These are phyloP conservation scores for Sclerodermus sp. DNA, from an alignment of 2,888 invertebrate species.

Conservation along the genomic window DNA sequence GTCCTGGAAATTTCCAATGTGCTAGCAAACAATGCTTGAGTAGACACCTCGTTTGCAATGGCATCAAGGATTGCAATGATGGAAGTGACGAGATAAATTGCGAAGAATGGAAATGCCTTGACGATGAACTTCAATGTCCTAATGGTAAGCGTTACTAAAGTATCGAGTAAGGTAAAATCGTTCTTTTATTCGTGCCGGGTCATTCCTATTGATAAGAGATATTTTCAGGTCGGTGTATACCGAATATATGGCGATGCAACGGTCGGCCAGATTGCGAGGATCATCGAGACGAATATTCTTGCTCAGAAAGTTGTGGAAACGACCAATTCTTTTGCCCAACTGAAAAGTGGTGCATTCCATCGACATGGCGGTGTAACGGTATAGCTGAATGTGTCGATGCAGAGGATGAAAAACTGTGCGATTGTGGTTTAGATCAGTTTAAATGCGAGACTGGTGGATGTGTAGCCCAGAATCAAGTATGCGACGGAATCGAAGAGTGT, in stretches of 20 bases:
- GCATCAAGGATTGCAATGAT: conserved; percentile 65
- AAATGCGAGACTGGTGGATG: conserved; percentile 66
- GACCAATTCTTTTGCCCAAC: conserved; percentile 63
- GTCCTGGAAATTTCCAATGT: conserved; percentile 66
- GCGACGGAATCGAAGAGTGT: conserved; percentile 66
- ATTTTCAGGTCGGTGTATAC: conserved; percentile 61
- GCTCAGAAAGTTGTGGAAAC: conserved; percentile 60
- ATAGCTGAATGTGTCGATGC: conserved; percentile 61
- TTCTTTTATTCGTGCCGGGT: background rate
- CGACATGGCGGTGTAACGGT: conserved; percentile 65
- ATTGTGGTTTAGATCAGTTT: conserved; percentile 62
- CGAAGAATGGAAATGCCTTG: conserved; percentile 60
- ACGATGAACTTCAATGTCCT: conserved; percentile 63
- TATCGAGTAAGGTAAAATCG: too few species aligned
- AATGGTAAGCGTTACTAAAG: conserved; percentile 34
- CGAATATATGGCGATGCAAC: conserved; percentile 64
- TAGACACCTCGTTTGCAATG: conserved; percentile 66
- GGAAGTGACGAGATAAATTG: conserved; percentile 65
- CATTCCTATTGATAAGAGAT: background rate
- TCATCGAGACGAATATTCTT: conserved; percentile 63
- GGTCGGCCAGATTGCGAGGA: conserved; percentile 63
- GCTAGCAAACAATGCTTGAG: conserved; percentile 64
- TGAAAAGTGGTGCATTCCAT: conserved; percentile 65
- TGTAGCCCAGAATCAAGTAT: conserved; percentile 58
- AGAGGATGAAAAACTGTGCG: conserved; percentile 65